Evolutionary conservation across 2,797 vertebrate species (phyloP).

Genomic region (Amniataba percoides): DNA sequence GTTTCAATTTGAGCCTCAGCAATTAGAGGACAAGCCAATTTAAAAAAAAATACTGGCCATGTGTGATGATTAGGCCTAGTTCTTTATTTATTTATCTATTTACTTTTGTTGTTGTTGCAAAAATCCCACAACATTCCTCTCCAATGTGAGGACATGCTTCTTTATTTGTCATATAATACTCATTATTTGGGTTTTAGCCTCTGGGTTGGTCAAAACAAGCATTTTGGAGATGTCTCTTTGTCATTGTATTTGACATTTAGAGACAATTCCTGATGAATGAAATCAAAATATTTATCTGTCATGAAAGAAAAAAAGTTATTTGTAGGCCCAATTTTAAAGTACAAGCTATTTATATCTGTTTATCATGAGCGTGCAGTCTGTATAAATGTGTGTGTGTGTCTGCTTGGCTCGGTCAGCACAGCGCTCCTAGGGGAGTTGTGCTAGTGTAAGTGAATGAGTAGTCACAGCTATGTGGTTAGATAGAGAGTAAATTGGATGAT

Average conservation of each 20-base stretch:
- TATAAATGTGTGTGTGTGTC: conserved; percentile 17
- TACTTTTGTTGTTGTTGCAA: background rate
- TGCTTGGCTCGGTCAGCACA: conserved; percentile 60
- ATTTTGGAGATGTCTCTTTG: background rate
- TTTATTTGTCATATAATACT: background rate
- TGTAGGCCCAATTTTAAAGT: background rate
- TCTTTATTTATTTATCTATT: background rate
- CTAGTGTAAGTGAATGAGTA: conserved; percentile 77
- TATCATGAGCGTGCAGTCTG: background rate
- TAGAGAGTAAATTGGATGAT: conserved; percentile 80
- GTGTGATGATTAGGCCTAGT: background rate
- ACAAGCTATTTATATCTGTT: background rate
- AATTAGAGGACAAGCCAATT: background rate
- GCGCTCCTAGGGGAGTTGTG: conserved; percentile 53
- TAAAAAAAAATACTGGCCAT: background rate
- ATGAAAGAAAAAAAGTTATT: background rate
- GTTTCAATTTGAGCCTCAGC: background rate
- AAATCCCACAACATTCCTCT: background rate
- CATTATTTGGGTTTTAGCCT: background rate
- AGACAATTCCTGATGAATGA: background rate
- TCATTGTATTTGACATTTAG: background rate
- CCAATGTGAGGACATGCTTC: background rate
- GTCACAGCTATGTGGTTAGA: conserved; percentile 71
- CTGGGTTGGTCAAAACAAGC: background rate
- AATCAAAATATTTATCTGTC: background rate